Evolutionary conservation across 2,888 invertebrate genomes (phyloP).

Genomic region (Gymnoscelis rufifasciata): DNA sequence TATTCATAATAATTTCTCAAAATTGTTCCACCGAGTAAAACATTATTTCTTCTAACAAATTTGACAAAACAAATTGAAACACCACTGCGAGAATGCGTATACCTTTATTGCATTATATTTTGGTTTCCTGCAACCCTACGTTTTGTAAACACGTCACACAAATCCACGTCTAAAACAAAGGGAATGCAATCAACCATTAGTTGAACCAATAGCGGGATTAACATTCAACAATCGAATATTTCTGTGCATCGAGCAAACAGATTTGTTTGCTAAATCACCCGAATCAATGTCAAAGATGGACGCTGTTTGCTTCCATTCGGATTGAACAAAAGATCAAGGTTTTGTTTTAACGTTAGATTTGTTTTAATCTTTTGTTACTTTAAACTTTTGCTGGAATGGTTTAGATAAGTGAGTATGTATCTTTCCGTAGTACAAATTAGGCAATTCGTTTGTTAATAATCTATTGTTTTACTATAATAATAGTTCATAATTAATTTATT

Average conservation of each 20-base stretch:
- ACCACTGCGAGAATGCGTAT: too few relatives aligned
- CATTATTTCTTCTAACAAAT: too few relatives aligned
- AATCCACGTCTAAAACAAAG: slow-evolving; percentile 33
- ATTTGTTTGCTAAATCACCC: slow-evolving; percentile 18
- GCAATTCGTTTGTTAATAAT: too few relatives aligned
- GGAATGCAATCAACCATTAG: slow-evolving; percentile 17
- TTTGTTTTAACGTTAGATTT: background rate
- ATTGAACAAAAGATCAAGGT: slow-evolving; percentile 15
- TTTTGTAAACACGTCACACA: slow-evolving; percentile 43
- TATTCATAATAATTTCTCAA: too few relatives aligned
- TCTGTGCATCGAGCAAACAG: slow-evolving; percentile 10
- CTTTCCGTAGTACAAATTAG: too few relatives aligned
- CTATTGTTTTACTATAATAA: too few relatives aligned
- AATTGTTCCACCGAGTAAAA: too few relatives aligned
- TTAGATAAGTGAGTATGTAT: too few relatives aligned
- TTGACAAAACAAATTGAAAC: too few relatives aligned
- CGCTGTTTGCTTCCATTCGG: background rate
- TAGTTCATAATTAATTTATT: too few relatives aligned
- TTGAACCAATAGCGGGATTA: slow-evolving; percentile 8
- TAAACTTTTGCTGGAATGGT: too few relatives aligned
- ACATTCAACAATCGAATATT: slow-evolving; percentile 10
- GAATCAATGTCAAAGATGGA: slow-evolving; percentile 15
- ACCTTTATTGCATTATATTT: too few relatives aligned
- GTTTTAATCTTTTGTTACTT: background rate
- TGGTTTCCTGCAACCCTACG: background rate